Conservation (phyloP, 2,888 invertebrate species). For the Syritta pipiens region DNA sequence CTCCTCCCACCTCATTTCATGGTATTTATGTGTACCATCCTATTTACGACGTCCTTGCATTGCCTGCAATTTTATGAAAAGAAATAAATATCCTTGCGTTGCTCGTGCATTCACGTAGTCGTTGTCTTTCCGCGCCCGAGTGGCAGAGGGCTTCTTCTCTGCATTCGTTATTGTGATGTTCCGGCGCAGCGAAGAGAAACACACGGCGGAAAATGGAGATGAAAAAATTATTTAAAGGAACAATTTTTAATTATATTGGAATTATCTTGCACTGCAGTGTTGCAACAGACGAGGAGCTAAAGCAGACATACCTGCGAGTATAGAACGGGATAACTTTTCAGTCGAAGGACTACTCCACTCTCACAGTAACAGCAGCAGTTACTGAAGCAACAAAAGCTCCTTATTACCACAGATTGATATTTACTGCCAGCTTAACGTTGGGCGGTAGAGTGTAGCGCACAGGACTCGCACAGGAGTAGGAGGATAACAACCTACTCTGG, state of each 20-base stretch:
- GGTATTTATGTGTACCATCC: conserved; percentile 26
- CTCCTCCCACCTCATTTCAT: conserved; percentile 8
- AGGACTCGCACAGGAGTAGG: conserved; percentile 5
- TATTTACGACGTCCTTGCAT: conserved; percentile 48
- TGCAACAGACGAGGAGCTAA: neutral
- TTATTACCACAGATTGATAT: conserved; percentile 67
- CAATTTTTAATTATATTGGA: conserved; percentile 61
- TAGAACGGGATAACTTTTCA: conserved; percentile 29
- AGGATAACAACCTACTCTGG: conserved; percentile 50
- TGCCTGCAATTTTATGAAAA: conserved; percentile 55
- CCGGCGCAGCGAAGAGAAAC: conserved; percentile 11
- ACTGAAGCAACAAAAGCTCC: conserved; percentile 57
- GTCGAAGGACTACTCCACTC: conserved; percentile 15
- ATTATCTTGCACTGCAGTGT: conserved; percentile 50
- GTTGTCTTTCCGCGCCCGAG: too few species aligned
- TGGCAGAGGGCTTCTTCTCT: too few species aligned
- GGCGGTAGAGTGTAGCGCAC: conserved; percentile 1
- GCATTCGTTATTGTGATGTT: too few species aligned
- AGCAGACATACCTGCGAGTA: conserved; percentile 7
- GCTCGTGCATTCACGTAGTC: conserved; percentile 14
- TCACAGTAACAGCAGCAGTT: conserved; percentile 26
- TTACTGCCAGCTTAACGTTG: conserved; percentile 56
- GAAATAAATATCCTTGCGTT: conserved; percentile 45
- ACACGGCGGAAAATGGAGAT: neutral
- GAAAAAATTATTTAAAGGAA: conserved; percentile 27